Evolutionary conservation across 2,888 invertebrate species (phyloP).

Genomic region (Euzophera pinguis): DNA sequence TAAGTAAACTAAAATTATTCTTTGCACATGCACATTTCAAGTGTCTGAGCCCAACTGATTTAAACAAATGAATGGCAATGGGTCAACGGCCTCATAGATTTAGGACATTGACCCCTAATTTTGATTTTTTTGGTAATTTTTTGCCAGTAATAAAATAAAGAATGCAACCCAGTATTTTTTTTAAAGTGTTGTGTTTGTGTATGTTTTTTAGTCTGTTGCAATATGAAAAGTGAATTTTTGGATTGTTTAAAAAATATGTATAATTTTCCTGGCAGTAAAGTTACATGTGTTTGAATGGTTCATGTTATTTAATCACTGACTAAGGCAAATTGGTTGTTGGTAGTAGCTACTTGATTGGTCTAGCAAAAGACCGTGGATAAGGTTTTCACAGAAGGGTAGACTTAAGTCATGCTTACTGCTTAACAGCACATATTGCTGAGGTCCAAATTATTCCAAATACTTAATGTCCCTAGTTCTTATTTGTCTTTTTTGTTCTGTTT

Average conservation of each 20-base stretch:
- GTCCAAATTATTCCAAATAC: too few species aligned
- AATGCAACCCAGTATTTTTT: neutral
- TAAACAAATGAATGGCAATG: conserved; percentile 56
- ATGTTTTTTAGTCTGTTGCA: neutral
- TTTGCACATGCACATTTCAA: conserved; percentile 23
- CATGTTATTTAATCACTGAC: too few species aligned
- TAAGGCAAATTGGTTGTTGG: too few species aligned
- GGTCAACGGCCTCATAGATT: conserved; percentile 67
- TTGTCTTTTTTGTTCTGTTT: too few species aligned
- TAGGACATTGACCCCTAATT: conserved; percentile 58
- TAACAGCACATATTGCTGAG: too few species aligned
- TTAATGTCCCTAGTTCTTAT: too few species aligned
- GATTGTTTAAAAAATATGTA: neutral
- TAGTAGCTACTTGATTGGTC: too few species aligned
- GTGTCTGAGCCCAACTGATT: conserved; percentile 61
- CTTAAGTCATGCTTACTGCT: too few species aligned
- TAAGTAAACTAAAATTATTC: conserved; percentile 55
- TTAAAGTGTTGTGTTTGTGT: too few species aligned
- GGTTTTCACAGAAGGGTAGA: too few species aligned
- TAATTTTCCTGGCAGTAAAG: neutral
- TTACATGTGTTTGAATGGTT: too few species aligned
- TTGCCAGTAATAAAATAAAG: conserved; percentile 32
- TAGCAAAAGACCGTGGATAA: neutral
- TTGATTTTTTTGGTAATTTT: conserved; percentile 46
- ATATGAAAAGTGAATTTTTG: neutral